phyloP scores from a whole-genome alignment of 2,113 vertebrate genomes.

The Hassar affinis region DNA sequence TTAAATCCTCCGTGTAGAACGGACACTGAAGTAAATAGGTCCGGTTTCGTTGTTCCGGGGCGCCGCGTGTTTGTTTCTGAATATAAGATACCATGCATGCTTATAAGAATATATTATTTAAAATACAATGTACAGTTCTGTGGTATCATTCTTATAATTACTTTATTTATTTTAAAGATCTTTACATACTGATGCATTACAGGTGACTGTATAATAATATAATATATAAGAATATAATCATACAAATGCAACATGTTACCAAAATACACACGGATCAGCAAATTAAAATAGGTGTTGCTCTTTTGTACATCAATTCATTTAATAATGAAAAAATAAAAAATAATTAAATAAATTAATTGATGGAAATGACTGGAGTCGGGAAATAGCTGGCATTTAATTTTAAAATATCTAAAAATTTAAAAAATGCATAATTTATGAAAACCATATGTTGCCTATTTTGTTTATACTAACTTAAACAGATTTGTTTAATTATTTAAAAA shows the following conservation, averaged over 20 bases:
- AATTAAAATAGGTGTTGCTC: too few species aligned
- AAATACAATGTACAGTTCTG: background rate
- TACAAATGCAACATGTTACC: background rate
- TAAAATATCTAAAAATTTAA: background rate
- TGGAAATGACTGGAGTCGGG: background rate
- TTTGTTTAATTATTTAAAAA: background rate
- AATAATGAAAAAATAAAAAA: background rate
- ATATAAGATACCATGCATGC: too few species aligned
- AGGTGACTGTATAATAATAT: background rate
- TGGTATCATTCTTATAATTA: background rate
- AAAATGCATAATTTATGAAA: background rate
- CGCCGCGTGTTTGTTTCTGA: background rate
- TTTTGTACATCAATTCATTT: too few species aligned
- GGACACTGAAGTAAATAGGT: background rate
- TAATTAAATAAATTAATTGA: background rate
- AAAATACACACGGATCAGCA: background rate
- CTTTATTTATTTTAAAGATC: background rate
- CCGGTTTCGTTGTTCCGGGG: background rate
- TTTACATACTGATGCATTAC: background rate
- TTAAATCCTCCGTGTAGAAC: constrained; percentile 23
- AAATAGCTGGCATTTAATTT: too few species aligned
- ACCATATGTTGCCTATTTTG: background rate
- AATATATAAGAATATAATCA: background rate
- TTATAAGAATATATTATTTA: too few species aligned
- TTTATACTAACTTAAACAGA: background rate